Evolutionary conservation across 1,140 invertebrate species (phyloP), one percentile per base, ranked within the genome.

Genomic region (Formica selysi): DNA sequence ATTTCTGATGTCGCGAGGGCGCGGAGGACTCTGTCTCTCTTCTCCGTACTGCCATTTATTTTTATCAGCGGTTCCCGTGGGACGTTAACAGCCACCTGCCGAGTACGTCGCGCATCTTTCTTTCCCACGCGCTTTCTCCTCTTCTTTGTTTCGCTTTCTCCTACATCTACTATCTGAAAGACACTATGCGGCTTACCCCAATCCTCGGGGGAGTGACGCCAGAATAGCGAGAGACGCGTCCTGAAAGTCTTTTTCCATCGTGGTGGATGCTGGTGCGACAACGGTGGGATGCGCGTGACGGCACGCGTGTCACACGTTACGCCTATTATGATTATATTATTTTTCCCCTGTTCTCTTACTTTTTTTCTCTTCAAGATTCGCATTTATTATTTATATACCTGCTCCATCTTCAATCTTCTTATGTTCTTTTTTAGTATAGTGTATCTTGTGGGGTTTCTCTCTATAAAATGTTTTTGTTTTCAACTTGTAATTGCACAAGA

Each of bases 321-420:
- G 89, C 87, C 86, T 85, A 85, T 86, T 83, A 93, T 93, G 93
- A 94, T 95, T 94, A 92, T 92, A 90, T 94, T 95, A 94, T 93
- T 92, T 87, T 87, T 86, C 80, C 80, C 88, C 89, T 62, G 29
- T 59, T 73, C 29, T 29, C 13, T 36, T 62, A n/a, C 57, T 62
- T 26, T 61, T 26, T 61, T 10, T 29, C 11, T 54, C 10, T 48
- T 59, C 68, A 76, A 88, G 87, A 91, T 86, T 68, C 29, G 78
- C 86, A 94, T 95, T 92, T 93, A 94, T 95, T 95, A 95, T 95
- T 95, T 90, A 95, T 13, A 16, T n/a, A 16, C 44, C 16, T 32
- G 29, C 67, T 48, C 32, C 36, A 3, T 32, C 54, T 59, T 81
- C 54, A 51, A 74, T 83, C 51, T 71, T 44, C 67, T 61, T 74